Evolutionary conservation across 2,113 vertebrate species (phyloP), one percentile per base, ranked within the genome.

Genomic region (Lota lota): DNA sequence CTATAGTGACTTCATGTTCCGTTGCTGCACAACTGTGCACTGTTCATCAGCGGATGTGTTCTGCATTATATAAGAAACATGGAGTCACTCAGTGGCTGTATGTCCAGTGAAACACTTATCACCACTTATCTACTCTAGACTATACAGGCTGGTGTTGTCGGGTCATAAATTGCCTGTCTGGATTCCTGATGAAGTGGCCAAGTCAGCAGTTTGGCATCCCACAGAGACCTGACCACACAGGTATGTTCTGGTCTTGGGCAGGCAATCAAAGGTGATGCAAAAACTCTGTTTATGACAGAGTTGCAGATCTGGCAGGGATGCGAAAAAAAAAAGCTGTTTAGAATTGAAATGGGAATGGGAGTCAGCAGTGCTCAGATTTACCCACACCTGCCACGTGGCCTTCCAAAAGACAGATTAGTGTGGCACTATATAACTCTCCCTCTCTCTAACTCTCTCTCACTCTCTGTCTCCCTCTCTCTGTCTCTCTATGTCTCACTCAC

Each of bases 331-430:
- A 68, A 36, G 59, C 51, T 62, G 36, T 73, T 78, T 22, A 57
- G 66, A 28, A 8, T 47, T 64, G 64, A 70, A 79, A 70, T 66
- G 69, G 58, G 63, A 11, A n/a, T 20, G 59, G 5, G 73, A 74
- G 72, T 86, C 80, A 78, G 86, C 79, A 79, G 75, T 50, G 59
- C 58, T 69, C 21, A n/a, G 66, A 81, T 69, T 78, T 69, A 81
- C 78, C 75, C 69, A 74, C 36, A 22, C 53, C 72, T 74, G 77
- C 73, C 65, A 69, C 57, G 54, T 28, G 63, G 68, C 61, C 61
- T 54, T 28, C n/a, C 33, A 80, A 78, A 86, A 83, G 67, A 82
- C 63, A 68, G 73, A 81, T 85, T 76, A 76, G 65, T 66, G 59
- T 72, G 74, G 72, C 72, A 81, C 64, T 57, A 68, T 53, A 19